Conservation (phyloP, 2,797 vertebrate species). For the Protosalanx chinensis region DNA sequence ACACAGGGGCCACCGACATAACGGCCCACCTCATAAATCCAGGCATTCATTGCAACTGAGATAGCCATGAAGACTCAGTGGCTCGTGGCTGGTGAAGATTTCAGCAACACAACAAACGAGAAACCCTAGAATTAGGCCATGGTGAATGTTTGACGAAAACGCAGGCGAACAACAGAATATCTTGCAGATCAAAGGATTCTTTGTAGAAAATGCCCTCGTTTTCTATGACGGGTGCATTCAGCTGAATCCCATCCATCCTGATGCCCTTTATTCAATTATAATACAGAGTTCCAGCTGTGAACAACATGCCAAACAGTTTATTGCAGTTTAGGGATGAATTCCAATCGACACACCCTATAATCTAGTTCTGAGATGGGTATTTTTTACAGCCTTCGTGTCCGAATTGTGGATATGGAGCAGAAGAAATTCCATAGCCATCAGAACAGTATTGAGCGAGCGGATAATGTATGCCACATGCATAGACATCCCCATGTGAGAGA, state of each 20-base stretch:
- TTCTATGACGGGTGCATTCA: slow-evolving; percentile 42
- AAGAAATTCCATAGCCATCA: not conserved
- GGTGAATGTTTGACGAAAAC: slow-evolving; percentile 6
- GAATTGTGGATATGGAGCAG: not conserved
- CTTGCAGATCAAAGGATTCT: slow-evolving; percentile 23
- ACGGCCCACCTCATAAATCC: slow-evolving; percentile 47
- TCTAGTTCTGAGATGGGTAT: not conserved
- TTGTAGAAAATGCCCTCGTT: slow-evolving; percentile 15
- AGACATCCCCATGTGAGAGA: slow-evolving; percentile 8
- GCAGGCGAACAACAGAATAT: slow-evolving; percentile 11
- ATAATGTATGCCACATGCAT: slow-evolving; percentile 6
- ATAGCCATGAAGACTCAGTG: slow-evolving; percentile 30
- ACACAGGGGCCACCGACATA: slow-evolving; percentile 50
- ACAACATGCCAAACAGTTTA: not conserved
- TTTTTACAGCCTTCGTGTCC: not conserved
- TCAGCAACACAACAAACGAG: slow-evolving; percentile 22
- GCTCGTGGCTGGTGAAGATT: slow-evolving; percentile 17
- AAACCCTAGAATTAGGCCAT: slow-evolving; percentile 6
- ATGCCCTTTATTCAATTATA: slow-evolving; percentile 37
- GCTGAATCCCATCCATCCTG: slow-evolving; percentile 24
- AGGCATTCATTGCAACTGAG: slow-evolving; percentile 38
- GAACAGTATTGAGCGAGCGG: not conserved
- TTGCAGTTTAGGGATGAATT: not conserved
- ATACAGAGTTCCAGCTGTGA: slow-evolving; percentile 27
- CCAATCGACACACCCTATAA: not conserved